A percentile compares a stretch with the other conserved stretches of the same genome.
Conservation (phyloP, 2,113 vertebrate genomes). For the Ophthalmolycus amberensis region DNA sequence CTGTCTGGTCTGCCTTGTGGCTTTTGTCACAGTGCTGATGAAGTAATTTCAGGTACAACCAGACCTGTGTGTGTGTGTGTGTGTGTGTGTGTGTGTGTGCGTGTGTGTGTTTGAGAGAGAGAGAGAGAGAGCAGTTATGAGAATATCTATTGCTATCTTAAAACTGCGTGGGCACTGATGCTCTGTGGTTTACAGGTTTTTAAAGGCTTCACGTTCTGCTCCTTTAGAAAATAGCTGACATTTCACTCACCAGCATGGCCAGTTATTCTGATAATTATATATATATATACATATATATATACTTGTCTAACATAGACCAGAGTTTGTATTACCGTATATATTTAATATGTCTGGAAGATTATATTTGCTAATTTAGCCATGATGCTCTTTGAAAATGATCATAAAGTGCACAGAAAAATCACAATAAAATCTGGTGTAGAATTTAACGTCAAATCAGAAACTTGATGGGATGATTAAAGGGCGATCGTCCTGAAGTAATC, state of each 20-base stretch:
- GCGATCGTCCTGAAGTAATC: background rate
- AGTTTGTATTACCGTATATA: no score
- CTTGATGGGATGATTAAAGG: conserved; percentile 15
- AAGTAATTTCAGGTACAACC: conserved; percentile 62
- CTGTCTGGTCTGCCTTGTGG: conserved; percentile 43
- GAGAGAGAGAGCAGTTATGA: conserved; percentile 63
- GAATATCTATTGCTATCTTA: conserved; percentile 59
- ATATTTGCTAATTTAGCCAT: background rate
- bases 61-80: conserved; percentile 32
- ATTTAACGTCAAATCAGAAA: background rate
- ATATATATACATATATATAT: background rate
- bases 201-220: conserved; percentile 64
- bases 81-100: conserved; percentile 29
- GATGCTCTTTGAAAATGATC: background rate
- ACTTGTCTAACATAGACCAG: background rate
- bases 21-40: conserved; percentile 63
- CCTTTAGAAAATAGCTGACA: conserved; percentile 53
- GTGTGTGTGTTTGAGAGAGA: conserved; percentile 2
- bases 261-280: conserved; percentile 14
- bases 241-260: conserved; percentile 47
- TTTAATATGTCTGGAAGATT: background rate
- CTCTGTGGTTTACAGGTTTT: conserved; percentile 69
- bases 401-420: background rate
- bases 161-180: conserved; percentile 63
- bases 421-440: background rate